These are phyloP conservation scores for Laodelphax striatellus DNA, from an alignment of 1,140 invertebrate genomes.

Conservation along the genomic window DNA sequence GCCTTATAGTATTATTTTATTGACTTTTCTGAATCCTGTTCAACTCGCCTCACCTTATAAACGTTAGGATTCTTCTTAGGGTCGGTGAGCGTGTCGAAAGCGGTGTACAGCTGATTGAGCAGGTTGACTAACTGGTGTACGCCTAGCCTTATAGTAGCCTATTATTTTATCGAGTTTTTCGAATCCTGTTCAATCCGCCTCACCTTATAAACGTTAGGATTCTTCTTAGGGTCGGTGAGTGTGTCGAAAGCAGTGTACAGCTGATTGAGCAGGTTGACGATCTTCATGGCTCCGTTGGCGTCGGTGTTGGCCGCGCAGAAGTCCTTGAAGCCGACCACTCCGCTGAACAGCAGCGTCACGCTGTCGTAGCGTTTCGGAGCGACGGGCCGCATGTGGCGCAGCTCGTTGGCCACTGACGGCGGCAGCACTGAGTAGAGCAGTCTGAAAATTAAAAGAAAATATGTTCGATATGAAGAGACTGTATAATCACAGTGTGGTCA, in stretches of 20 bases:
- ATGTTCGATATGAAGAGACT: too few relatives aligned
- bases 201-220: slow-evolving; percentile 93
- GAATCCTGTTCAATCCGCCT: too few relatives aligned
- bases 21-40: too few relatives aligned
- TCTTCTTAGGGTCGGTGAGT: slow-evolving; percentile 79
- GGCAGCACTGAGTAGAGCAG: slow-evolving; percentile 89
- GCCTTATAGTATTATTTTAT: too few relatives aligned
- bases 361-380: slow-evolving; percentile 74
- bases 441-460: not conserved
- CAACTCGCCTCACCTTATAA: slow-evolving; percentile 79
- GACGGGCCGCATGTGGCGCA: slow-evolving; percentile 79
- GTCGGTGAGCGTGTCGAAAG: slow-evolving; percentile 84
- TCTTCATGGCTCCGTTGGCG: slow-evolving; percentile 80
- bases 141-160: too few relatives aligned
- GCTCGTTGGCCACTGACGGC: slow-evolving; percentile 82
- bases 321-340: slow-evolving; percentile 83
- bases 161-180: too few relatives aligned
- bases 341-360: slow-evolving; percentile 87
- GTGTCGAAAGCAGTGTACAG: slow-evolving; percentile 85
- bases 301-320: slow-evolving; percentile 79
- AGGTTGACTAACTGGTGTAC: too few relatives aligned
- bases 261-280: slow-evolving; percentile 82
- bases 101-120: slow-evolving; percentile 82
- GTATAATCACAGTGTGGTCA: too few relatives aligned
- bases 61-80: slow-evolving; percentile 84